phyloP scores from a whole-genome alignment of 2,797 vertebrate genomes.

The Galaxias olidus region DNA sequence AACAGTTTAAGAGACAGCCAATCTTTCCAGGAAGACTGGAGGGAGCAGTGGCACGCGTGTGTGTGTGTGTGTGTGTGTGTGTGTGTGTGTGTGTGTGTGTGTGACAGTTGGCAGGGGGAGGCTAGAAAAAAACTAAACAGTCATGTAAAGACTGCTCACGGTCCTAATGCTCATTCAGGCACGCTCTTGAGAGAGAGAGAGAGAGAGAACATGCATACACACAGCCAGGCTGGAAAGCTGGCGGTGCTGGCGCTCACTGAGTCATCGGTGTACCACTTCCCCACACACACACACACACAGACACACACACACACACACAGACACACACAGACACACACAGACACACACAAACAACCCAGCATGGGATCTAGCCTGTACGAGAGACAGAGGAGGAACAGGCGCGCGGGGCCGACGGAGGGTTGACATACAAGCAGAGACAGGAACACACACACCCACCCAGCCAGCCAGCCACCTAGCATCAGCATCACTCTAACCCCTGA shows the following conservation, averaged over 20 bases:
- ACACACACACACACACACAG: constrained; percentile 5
- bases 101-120: constrained; percentile 23
- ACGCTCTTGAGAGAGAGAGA: not conserved
- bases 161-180: constrained; percentile 47
- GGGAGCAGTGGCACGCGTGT: not conserved
- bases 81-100: constrained; percentile 18
- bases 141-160: constrained; percentile 42
- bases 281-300: constrained; percentile 1
- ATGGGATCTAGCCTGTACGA: no score
- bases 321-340: constrained; percentile 19
- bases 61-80: not conserved
- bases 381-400: no score
- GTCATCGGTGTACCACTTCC: not conserved
- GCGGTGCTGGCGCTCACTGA: not conserved
- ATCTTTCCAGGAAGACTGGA: constrained; percentile 6
- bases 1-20: not conserved
- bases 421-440: no score
- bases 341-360: not conserved
- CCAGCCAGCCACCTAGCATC: no score
- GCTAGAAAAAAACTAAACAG: constrained; percentile 17
- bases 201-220: constrained; percentile 35
- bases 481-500: no score
- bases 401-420: no score
- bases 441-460: no score
- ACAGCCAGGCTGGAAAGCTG: not conserved